Percentiles rank a stretch among this genome's conserved stretches.
Conservation (phyloP, 2,888 invertebrate species). For the Conomelus anceps region DNA sequence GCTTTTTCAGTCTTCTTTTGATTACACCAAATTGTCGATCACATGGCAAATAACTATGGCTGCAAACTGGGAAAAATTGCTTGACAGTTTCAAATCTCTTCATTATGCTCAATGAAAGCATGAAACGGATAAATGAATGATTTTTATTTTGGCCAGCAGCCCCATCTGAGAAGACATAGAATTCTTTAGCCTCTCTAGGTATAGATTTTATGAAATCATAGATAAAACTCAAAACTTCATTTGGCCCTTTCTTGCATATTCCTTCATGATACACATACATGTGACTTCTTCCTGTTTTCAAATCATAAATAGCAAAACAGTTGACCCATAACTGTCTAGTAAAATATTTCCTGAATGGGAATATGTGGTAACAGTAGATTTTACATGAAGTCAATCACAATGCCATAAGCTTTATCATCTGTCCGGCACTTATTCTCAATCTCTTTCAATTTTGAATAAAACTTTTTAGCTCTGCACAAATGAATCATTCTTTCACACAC, state of each 20-base stretch:
- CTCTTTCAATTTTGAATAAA: no score
- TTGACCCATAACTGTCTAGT: background rate
- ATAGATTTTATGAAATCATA: background rate
- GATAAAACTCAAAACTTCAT: background rate
- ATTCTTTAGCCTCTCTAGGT: background rate
- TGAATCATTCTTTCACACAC: no score
- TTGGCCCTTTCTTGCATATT: background rate
- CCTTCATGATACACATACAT: slow-evolving; percentile 8
- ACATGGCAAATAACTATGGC: background rate
- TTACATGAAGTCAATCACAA: background rate
- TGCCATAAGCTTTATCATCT: no score
- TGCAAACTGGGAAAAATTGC: background rate
- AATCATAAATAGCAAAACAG: background rate
- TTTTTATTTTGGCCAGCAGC: background rate
- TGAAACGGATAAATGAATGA: background rate
- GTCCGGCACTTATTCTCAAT: no score
- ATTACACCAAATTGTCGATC: background rate
- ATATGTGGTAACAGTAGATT: background rate
- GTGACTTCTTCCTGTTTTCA: background rate
- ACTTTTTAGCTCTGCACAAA: no score
- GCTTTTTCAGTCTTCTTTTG: background rate
- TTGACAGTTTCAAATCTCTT: background rate
- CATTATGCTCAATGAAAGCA: background rate
- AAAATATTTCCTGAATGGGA: background rate
- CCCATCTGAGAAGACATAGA: background rate